Conservation (phyloP, 2,113 vertebrate genomes). For the human (Homo sapiens) region GRCh38 chr4:129773001-129773500, state of each 20-base stretch:
- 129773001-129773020: constrained; percentile 5
- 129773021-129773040: not conserved
- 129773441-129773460: not conserved
- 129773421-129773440: not conserved
- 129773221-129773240: not conserved
- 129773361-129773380: not conserved
- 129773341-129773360: not conserved
- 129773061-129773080: not conserved
- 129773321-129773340: rapidly evolving
- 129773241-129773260: not conserved
- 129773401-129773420: not conserved
- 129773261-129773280: not conserved
- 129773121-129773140: not conserved
- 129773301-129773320: not conserved
- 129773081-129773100: not conserved
- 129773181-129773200: not conserved
- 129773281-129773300: not conserved
- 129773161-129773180: not conserved
- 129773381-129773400: not conserved
- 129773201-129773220: not conserved
- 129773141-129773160: not conserved
- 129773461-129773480: not conserved
- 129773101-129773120: not conserved
- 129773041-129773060: constrained; percentile 14
- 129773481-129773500: not conserved